Base-by-base conservation (phyloP, 2,888 invertebrate species). In the Xestia ashworthii region DNA sequence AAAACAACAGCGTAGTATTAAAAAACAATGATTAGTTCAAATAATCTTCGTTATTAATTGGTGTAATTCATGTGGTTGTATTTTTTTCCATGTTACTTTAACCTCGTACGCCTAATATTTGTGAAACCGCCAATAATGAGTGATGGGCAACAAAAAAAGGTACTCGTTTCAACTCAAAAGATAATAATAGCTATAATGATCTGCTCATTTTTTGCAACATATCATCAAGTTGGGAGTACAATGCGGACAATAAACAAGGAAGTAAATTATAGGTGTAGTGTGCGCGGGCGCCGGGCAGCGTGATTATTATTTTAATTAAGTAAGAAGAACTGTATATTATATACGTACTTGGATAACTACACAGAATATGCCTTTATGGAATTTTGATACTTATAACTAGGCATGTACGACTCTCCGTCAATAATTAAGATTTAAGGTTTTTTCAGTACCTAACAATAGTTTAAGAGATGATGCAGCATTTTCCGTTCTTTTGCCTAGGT, bases 151-250 rank as follows among this genome's bases (percentile, higher is more conserved):
- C 32, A 81, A 82, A 82, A 82, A 81, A 60, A 25, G 19, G 11
- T 2, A 19, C 0, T 41, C 32, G 16, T 67, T 41, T 53, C 32
- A 11, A 19, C 14, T 14, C 16, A 0, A 19, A 11, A 16, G 44
- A 65, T 65, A 65, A 65, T 65, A 65, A 66, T 16, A 58, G 22
- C 22, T 38, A 22, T 78, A 69, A 62, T 79, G 60, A 50, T 79
- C 16, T 78, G 67, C 41, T 55, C 22, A 67, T 81, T 81, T 79
- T 83, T 83, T 79, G 70, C 32, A 60, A n/a, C 4, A 22, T 11
- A 16, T 55, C 66, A 78, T 60, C 41, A 60, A 58, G 38, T 48
- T 65, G 9, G 9, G 32, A 65, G 32, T 65, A 68, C 46, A 78
- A 78, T 50, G 50, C 46, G 14, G 14, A 60, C 25, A 79, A 25